Evolutionary conservation across 2,888 invertebrate genomes (phyloP).

Genomic region (Amphipoea oculea): DNA sequence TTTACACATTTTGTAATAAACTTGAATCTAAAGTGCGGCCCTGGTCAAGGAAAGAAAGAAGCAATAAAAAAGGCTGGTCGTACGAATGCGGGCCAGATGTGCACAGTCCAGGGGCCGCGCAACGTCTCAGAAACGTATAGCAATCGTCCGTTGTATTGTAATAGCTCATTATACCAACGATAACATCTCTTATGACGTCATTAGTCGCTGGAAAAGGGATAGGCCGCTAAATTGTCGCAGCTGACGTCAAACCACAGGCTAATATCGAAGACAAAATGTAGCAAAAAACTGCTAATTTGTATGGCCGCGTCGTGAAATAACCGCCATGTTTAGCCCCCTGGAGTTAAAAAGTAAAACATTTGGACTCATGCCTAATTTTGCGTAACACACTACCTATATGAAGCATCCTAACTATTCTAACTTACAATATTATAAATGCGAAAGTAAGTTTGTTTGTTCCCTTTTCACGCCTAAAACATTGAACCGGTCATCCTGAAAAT

Average conservation of each 20-base stretch:
- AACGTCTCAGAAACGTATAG: constrained; percentile 36
- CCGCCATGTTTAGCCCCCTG: constrained; percentile 13
- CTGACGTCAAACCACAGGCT: constrained; percentile 59
- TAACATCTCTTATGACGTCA: constrained; percentile 65
- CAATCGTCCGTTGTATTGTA: constrained; percentile 56
- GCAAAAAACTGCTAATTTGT: constrained; percentile 48
- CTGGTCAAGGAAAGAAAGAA: constrained; percentile 55
- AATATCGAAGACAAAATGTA: constrained; percentile 34
- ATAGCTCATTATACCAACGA: constrained; percentile 61
- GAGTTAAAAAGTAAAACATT: neutral
- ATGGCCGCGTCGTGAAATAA: constrained; percentile 9
- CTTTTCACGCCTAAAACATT: too few relatives aligned
- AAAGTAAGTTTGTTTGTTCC: too few relatives aligned
- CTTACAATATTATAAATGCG: too few relatives aligned
- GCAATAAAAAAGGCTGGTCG: constrained; percentile 25
- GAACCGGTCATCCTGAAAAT: too few relatives aligned
- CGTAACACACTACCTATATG: neutral
- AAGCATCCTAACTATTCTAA: too few relatives aligned
- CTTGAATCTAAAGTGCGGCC: constrained; percentile 32
- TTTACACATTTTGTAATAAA: too few relatives aligned
- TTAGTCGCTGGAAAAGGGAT: constrained; percentile 55
- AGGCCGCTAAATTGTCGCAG: constrained; percentile 62
- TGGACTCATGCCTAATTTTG: neutral
- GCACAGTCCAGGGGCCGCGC: constrained; percentile 20
- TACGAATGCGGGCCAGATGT: constrained; percentile 68